These are phyloP conservation scores for Cynopterus brachyotis DNA, from an alignment of 2,113 vertebrate genomes.

Conservation along the genomic window DNA sequence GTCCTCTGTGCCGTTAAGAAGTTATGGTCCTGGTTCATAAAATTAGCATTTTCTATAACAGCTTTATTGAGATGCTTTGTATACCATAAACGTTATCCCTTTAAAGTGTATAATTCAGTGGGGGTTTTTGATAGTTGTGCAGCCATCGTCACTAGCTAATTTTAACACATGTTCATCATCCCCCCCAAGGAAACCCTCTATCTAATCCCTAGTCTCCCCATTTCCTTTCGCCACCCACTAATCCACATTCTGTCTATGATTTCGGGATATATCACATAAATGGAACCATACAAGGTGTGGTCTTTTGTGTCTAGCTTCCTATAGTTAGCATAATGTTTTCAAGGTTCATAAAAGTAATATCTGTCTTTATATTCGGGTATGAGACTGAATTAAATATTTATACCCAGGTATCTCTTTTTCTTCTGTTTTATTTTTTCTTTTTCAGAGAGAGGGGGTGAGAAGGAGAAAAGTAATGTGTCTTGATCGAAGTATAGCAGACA, in stretches of 20 bases:
- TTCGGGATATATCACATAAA: neutral
- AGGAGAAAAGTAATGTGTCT: neutral
- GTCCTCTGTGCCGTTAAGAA: neutral
- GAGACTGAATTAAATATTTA: neutral
- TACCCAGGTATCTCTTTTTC: neutral
- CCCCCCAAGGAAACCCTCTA: neutral
- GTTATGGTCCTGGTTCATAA: neutral
- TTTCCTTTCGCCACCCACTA: neutral
- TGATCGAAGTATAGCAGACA: neutral
- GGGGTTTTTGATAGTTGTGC: neutral
- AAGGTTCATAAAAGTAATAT: neutral
- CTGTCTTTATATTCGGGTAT: neutral
- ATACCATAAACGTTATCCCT: constrained; percentile 22
- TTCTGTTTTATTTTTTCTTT: neutral
- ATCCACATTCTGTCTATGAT: neutral
- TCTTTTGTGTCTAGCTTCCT: neutral
- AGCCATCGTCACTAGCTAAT: neutral
- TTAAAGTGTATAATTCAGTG: neutral
- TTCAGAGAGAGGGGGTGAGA: neutral
- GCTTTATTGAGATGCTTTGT: constrained; percentile 23
- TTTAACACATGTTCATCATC: constrained; percentile 15
- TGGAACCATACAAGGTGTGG: neutral
- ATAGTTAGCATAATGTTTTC: neutral
- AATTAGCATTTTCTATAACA: constrained; percentile 47
- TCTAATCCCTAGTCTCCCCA: neutral